Conservation (phyloP, 2,888 invertebrate species). For the Caenorhabditis sp. region DNA sequence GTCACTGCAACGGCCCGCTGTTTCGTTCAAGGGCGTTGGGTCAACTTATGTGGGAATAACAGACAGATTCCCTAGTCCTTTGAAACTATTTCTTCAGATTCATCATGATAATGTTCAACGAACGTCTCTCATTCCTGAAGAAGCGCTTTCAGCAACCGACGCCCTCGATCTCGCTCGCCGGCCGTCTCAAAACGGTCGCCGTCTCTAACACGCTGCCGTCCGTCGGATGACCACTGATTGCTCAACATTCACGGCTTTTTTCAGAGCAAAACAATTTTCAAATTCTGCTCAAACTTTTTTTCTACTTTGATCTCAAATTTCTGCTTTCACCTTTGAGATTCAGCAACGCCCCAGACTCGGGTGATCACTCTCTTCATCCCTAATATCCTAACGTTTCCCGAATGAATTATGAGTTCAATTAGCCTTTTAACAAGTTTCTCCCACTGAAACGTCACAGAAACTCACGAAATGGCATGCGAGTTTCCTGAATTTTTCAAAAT, state of each 20-base stretch:
- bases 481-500: background rate
- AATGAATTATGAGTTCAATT: background rate
- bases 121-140: conserved; percentile 22
- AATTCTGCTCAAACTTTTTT: background rate
- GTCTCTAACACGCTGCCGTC: background rate
- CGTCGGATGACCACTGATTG: conserved; percentile 25
- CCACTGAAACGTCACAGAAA: conserved; percentile 18
- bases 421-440: no score
- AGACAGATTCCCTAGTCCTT: background rate
- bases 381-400: background rate
- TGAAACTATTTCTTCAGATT: conserved; percentile 11
- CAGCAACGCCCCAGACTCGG: no score
- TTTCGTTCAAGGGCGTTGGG: no score
- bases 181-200: background rate
- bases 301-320: background rate
- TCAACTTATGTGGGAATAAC: no score
- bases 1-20: no score
- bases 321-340: no score
- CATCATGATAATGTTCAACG: conserved; percentile 41
- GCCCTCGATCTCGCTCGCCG: background rate
- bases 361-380: background rate
- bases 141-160: conserved; percentile 4
- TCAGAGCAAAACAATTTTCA: conserved; percentile 2
- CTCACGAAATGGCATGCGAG: conserved; percentile 15
- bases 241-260: background rate